phyloP scores from a whole-genome alignment of 2,797 vertebrate genomes.

The Erithacus rubecula region DNA sequence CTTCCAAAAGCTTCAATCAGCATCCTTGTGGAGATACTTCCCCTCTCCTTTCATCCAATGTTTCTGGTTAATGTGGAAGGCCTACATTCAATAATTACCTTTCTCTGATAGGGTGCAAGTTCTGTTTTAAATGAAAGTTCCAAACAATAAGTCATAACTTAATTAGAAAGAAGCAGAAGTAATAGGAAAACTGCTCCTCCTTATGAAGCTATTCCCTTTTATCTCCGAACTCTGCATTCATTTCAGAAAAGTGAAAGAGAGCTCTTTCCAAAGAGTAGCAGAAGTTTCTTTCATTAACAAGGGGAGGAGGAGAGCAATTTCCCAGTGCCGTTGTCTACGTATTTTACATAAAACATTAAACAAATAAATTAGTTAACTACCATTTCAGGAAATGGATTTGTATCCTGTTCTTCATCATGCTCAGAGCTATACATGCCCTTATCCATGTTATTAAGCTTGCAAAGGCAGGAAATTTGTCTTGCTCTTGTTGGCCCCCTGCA shows the following conservation, averaged over 20 bases:
- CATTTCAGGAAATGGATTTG: background rate
- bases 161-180: constrained; percentile 11
- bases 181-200: background rate
- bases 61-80: constrained; percentile 20
- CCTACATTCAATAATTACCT: constrained; percentile 10
- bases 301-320: background rate
- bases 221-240: background rate
- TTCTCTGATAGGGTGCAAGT: background rate
- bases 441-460: background rate
- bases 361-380: background rate
- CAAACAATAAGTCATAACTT: constrained; percentile 9
- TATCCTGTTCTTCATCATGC: background rate
- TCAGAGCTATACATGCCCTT: background rate
- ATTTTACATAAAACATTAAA: background rate
- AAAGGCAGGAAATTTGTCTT: background rate
- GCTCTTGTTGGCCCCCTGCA: background rate
- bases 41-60: background rate
- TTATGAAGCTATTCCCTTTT: background rate
- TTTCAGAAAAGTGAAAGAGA: background rate
- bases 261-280: background rate
- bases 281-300: background rate
- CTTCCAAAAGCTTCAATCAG: background rate
- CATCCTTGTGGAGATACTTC: background rate
- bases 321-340: background rate
- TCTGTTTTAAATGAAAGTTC: constrained; percentile 5